phyloP scores from a whole-genome alignment of 1,140 invertebrate genomes.

The Eumaeus atala region DNA sequence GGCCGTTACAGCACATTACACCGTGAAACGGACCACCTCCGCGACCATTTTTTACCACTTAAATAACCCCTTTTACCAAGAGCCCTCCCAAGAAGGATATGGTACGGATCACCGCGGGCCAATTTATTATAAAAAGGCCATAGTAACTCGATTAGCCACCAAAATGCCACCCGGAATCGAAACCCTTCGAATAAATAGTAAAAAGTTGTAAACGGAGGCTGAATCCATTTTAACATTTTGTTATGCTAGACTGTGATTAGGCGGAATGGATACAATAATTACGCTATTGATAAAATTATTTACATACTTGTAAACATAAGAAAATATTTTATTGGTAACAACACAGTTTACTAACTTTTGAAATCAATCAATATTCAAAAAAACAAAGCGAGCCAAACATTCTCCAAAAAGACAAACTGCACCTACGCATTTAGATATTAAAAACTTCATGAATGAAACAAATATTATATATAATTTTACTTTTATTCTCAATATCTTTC shows the following conservation, averaged over 20 bases:
- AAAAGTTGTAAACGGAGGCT: slow-evolving; percentile 2
- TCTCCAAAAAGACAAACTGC: too few species aligned
- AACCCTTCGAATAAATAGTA: neutral
- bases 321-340: too few species aligned
- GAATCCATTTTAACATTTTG: neutral
- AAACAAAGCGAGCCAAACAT: too few species aligned
- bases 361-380: too few species aligned
- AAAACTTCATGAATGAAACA: slow-evolving; percentile 33
- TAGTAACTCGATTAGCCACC: slow-evolving; percentile 30
- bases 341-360: too few species aligned
- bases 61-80: slow-evolving; percentile 31
- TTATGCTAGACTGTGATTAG: too few species aligned
- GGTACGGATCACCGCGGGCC: slow-evolving; percentile 20
- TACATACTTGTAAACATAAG: too few species aligned
- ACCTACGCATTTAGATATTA: neutral
- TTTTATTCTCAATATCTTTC: slow-evolving; percentile 48
- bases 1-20: slow-evolving; percentile 50
- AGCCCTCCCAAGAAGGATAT: slow-evolving; percentile 51
- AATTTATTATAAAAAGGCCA: slow-evolving; percentile 26
- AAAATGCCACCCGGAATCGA: slow-evolving; percentile 25
- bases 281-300: too few species aligned
- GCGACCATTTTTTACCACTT: slow-evolving; percentile 47
- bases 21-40: slow-evolving; percentile 66
- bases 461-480: slow-evolving; percentile 19
- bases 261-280: too few species aligned